A percentile compares a stretch with the other conserved stretches of the same genome.
phyloP scores from a whole-genome alignment of 1,140 invertebrate species.

The Fopius arisanus region DNA sequence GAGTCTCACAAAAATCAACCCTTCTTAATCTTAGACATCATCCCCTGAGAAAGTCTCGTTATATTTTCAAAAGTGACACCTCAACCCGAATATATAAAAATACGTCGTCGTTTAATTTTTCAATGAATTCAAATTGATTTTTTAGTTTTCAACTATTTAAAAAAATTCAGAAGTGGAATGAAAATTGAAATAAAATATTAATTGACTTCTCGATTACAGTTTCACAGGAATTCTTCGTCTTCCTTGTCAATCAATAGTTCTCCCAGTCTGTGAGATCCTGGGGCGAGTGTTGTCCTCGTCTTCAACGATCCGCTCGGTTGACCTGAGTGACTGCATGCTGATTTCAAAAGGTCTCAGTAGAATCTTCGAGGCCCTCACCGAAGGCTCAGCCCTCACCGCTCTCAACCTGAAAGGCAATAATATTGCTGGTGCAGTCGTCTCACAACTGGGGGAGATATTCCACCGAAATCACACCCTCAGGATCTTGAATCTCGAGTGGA shows the following conservation, averaged over 20 bases:
- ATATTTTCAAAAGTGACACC: no score
- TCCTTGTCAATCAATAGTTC: conserved; percentile 48
- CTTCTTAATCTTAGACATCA: not conserved
- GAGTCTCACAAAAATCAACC: not conserved
- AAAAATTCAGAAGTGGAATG: not conserved
- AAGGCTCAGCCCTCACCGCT: conserved; percentile 50
- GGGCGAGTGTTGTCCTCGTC: conserved; percentile 52
- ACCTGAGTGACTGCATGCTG: conserved; percentile 57
- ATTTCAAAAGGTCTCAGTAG: conserved; percentile 45
- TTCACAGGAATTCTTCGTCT: conserved; percentile 47
- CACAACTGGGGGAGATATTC: conserved; percentile 53
- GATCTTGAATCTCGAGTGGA: conserved; percentile 57
- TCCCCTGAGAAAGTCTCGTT: no score
- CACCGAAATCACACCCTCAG: conserved; percentile 53
- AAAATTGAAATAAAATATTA: conserved; percentile 4
- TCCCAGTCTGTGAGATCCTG: conserved; percentile 53
- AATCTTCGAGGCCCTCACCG: conserved; percentile 50
- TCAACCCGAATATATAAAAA: no score
- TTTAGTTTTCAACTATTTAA: not conserved
- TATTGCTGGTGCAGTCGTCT: conserved; percentile 49
- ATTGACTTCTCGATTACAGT: conserved; percentile 31
- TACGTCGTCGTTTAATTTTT: no score
- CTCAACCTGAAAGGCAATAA: conserved; percentile 62
- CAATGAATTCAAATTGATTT: no score
- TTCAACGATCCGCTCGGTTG: conserved; percentile 46